A percentile compares a stretch with the other conserved stretches of the same genome.
Conservation (phyloP, 2,113 vertebrate genomes). For the Scortum barcoo region DNA sequence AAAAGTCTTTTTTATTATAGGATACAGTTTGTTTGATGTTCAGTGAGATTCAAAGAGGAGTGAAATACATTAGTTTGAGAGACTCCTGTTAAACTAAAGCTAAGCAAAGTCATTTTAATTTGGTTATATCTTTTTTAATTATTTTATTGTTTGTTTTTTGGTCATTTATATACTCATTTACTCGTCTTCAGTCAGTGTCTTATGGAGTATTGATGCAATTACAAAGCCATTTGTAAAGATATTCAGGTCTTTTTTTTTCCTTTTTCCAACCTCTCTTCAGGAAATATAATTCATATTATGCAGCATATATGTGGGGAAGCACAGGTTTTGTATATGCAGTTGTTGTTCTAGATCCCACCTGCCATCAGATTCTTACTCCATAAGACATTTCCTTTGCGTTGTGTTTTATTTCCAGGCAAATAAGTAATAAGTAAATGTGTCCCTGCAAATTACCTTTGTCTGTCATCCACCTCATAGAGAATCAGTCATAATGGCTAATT, state of each 20-base stretch:
- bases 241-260: not conserved
- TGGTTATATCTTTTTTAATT: no score
- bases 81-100: not conserved
- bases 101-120: no score
- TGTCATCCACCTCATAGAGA: no score
- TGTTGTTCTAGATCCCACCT: not conserved
- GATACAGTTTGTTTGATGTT: not conserved
- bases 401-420: not conserved
- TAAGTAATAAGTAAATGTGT: not conserved
- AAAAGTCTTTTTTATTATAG: not conserved
- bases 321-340: not conserved
- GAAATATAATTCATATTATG: not conserved
- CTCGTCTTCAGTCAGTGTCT: no score
- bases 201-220: not conserved
- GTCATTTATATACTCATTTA: not conserved
- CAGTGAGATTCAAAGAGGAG: not conserved
- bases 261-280: not conserved
- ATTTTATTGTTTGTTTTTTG: no score
- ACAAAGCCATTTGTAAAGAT: not conserved
- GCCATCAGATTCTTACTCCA: no score
- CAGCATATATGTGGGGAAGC: no score
- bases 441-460: no score
- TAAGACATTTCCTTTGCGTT: no score
- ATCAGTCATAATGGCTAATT: no score
- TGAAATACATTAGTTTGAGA: not conserved